These are phyloP conservation scores for Neoaliturus tenellus DNA, from an alignment of 2,888 invertebrate species.

Conservation along the genomic window DNA sequence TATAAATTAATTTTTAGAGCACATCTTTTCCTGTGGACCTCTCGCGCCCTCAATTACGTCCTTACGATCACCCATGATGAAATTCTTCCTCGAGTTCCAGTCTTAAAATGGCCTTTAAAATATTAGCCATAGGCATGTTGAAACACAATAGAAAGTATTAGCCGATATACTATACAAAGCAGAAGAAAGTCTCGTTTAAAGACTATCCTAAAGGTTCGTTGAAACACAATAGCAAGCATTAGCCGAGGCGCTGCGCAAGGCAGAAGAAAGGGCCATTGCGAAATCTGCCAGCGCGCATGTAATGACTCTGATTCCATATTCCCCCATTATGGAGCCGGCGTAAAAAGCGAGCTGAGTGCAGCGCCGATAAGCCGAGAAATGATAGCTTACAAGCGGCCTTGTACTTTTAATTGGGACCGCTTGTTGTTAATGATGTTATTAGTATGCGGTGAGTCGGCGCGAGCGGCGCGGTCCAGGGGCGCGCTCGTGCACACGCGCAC, in stretches of 20 bases:
- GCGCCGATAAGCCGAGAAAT: slow-evolving; percentile 11
- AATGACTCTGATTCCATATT: background rate
- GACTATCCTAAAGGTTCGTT: too few species aligned
- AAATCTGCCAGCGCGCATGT: background rate
- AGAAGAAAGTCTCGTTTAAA: too few species aligned
- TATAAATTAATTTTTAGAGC: too few species aligned
- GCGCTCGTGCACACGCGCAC: background rate
- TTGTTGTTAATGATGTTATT: slow-evolving; percentile 34
- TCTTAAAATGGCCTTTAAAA: too few species aligned
- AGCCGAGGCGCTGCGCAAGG: too few species aligned
- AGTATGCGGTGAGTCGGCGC: slow-evolving; percentile 31
- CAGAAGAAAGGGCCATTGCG: background rate
- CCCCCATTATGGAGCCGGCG: background rate
- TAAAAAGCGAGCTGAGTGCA: slow-evolving; percentile 25
- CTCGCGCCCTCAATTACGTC: too few species aligned
- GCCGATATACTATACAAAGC: too few species aligned
- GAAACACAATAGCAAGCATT: background rate
- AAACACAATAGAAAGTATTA: too few species aligned
- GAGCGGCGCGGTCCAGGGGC: background rate
- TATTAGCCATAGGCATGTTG: too few species aligned
- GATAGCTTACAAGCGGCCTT: slow-evolving; percentile 14
- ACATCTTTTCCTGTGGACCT: too few species aligned
- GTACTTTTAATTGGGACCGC: slow-evolving; percentile 37
- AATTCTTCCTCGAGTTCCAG: too few species aligned
- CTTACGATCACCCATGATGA: too few species aligned